Conservation (phyloP, 2,888 invertebrate species). For the Panopea generosa region DNA sequence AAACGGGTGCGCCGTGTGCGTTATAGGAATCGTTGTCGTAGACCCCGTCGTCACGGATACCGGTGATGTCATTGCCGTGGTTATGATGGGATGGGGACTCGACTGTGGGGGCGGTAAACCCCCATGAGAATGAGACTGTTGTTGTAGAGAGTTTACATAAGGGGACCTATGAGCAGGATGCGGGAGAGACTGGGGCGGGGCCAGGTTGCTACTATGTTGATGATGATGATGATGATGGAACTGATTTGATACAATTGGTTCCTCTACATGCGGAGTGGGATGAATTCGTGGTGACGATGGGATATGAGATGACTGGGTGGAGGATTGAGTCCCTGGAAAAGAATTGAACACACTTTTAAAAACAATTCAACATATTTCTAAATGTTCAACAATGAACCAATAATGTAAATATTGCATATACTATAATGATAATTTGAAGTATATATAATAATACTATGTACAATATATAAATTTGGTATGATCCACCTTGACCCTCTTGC, state of each 20-base stretch:
- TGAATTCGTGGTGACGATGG: slow-evolving; percentile 28
- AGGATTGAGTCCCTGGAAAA: slow-evolving; percentile 35
- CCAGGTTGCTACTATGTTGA: slow-evolving; percentile 15
- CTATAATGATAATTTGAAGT: too few relatives aligned
- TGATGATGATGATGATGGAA: slow-evolving; percentile 38
- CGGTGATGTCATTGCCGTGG: slow-evolving; percentile 41
- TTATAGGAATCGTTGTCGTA: slow-evolving; percentile 53
- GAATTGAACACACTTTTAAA: too few relatives aligned
- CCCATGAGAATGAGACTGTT: slow-evolving; percentile 22
- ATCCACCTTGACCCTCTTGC: too few relatives aligned
- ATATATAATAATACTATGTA: too few relatives aligned
- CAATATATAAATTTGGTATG: too few relatives aligned
- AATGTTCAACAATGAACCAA: too few relatives aligned
- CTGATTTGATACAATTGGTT: slow-evolving; percentile 21
- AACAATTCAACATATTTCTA: too few relatives aligned
- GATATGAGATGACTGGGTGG: slow-evolving; percentile 10
- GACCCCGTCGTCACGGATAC: slow-evolving; percentile 38
- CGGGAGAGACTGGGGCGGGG: slow-evolving; percentile 20
- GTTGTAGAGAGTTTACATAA: slow-evolving; percentile 39
- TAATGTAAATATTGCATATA: too few relatives aligned
- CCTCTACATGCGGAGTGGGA: slow-evolving; percentile 14
- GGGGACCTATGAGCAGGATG: slow-evolving; percentile 25
- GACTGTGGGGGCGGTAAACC: slow-evolving; percentile 38
- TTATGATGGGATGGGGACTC: slow-evolving; percentile 48
- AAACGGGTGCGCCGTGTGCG: slow-evolving; percentile 42